These are phyloP conservation scores for Oncorhynchus masou DNA, from an alignment of 2,113 vertebrate species.

Conservation along the genomic window DNA sequence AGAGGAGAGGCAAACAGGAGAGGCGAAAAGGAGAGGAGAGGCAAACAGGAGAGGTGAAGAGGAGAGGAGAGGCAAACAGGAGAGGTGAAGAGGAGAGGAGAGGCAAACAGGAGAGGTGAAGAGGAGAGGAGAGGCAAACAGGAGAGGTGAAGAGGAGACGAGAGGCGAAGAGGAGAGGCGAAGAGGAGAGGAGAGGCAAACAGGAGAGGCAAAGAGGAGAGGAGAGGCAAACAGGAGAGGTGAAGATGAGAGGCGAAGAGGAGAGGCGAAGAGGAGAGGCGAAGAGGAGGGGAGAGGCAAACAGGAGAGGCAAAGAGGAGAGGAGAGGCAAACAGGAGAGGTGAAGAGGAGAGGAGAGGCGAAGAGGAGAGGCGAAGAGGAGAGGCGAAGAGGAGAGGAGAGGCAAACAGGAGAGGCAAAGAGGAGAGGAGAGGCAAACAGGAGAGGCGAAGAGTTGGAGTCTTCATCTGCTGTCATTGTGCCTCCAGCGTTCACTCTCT, in stretches of 20 bases:
- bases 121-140: too few relatives aligned
- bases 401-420: neutral
- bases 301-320: neutral
- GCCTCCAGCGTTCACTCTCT: neutral
- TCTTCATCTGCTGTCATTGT: neutral
- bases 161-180: too few relatives aligned
- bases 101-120: too few relatives aligned
- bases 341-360: neutral
- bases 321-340: neutral
- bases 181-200: too few relatives aligned
- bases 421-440: neutral
- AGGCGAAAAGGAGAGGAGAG: too few relatives aligned
- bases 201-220: too few relatives aligned
- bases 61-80: too few relatives aligned
- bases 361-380: neutral
- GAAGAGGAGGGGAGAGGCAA: neutral
- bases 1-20: too few relatives aligned
- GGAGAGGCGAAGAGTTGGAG: neutral
- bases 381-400: neutral
- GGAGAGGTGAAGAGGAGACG: too few relatives aligned
- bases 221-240: too few relatives aligned
- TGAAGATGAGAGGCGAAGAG: neutral
- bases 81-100: too few relatives aligned
- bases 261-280: neutral
- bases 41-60: too few relatives aligned